These are phyloP conservation scores for Patella vulgata DNA, from an alignment of 1,140 invertebrate genomes.

Conservation along the genomic window DNA sequence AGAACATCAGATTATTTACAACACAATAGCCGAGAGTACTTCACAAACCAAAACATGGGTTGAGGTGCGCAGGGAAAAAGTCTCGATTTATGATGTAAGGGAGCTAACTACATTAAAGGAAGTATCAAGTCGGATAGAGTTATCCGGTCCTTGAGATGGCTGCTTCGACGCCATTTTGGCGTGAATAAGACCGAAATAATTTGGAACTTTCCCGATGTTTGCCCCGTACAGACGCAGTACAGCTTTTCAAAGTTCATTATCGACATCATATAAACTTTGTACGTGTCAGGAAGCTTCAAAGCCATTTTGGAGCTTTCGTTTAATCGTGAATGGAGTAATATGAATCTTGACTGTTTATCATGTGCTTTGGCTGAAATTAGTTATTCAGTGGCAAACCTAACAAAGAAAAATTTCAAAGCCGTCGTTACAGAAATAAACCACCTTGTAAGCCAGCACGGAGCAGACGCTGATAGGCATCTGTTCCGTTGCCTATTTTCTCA, in stretches of 20 bases:
- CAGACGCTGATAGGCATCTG: constrained; percentile 88
- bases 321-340: constrained; percentile 85
- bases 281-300: constrained; percentile 67
- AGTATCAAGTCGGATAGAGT: too few relatives aligned
- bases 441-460: constrained; percentile 81
- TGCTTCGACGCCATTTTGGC: constrained; percentile 57
- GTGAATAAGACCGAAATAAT: constrained; percentile 41
- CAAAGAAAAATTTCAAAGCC: constrained; percentile 93
- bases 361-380: constrained; percentile 97
- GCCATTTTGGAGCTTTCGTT: constrained; percentile 68
- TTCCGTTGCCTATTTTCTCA: constrained; percentile 85
- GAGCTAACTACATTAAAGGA: too few relatives aligned
- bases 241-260: constrained; percentile 28
- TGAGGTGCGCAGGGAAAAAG: too few relatives aligned
- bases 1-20: too few relatives aligned
- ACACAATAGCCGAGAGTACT: too few relatives aligned
- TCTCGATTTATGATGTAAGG: too few relatives aligned
- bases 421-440: constrained; percentile 83
- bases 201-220: constrained; percentile 51
- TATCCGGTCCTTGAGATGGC: constrained; percentile 43
- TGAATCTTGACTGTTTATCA: constrained; percentile 98
- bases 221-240: constrained; percentile 34
- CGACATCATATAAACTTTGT: constrained; percentile 41
- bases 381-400: constrained; percentile 95
- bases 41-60: too few relatives aligned